Percentiles rank a stretch among this genome's conserved stretches.
These are phyloP conservation scores for Hippocampus barbouri DNA, from an alignment of 2,113 vertebrate genomes.

Conservation along the genomic window DNA sequence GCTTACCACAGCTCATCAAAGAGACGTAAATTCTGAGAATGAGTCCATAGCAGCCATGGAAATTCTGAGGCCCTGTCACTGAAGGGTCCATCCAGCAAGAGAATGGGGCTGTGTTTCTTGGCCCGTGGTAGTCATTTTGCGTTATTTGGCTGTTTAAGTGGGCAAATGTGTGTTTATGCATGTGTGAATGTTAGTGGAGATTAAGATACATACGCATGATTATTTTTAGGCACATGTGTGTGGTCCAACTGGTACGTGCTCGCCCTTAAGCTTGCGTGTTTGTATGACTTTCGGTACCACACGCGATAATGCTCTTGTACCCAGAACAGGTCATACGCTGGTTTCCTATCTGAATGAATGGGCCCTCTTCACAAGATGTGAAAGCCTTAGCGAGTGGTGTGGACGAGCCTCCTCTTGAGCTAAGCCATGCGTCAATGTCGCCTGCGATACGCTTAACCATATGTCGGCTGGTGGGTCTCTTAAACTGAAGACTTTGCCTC, in stretches of 20 bases:
- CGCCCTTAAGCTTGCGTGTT: constrained; percentile 34
- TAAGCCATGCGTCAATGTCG: constrained; percentile 66
- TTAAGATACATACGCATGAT: constrained; percentile 18
- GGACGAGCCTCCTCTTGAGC: constrained; percentile 52
- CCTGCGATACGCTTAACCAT: constrained; percentile 59
- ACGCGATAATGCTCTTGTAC: constrained; percentile 23
- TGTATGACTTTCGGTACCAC: constrained; percentile 52
- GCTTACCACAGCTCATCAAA: constrained; percentile 66
- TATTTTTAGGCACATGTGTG: constrained; percentile 50
- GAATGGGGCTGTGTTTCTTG: constrained; percentile 45
- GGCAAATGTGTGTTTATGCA: constrained; percentile 17
- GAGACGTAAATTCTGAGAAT: constrained; percentile 54
- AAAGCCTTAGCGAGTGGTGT: constrained; percentile 45
- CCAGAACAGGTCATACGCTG: constrained; percentile 16
- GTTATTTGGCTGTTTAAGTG: constrained; percentile 38
- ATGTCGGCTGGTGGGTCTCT: constrained; percentile 56
- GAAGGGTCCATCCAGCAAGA: constrained; percentile 39
- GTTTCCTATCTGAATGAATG: constrained; percentile 48
- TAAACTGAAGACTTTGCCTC: constrained; percentile 40
- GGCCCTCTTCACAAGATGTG: constrained; percentile 37
- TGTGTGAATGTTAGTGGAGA: constrained; percentile 16
- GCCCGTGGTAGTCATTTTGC: constrained; percentile 36
- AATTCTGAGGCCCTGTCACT: constrained; percentile 40
- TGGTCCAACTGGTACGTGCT: constrained; percentile 55
- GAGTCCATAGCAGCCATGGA: constrained; percentile 38